These are phyloP conservation scores for Leucoraja ocellata DNA, from an alignment of 2,797 vertebrate genomes.

Conservation along the genomic window DNA sequence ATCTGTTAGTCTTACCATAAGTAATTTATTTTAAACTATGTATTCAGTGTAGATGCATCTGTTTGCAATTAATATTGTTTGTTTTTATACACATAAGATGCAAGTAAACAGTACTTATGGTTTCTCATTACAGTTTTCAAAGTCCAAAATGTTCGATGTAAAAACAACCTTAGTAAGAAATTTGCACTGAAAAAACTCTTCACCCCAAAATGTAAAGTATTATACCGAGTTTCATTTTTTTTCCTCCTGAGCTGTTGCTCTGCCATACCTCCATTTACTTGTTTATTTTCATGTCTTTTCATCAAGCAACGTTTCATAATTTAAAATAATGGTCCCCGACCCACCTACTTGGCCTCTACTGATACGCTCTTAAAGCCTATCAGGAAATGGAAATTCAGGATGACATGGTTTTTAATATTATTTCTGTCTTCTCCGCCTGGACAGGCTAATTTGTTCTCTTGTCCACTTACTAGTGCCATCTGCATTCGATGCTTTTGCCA, in stretches of 20 bases:
- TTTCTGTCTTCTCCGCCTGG: neutral
- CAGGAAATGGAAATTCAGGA: neutral
- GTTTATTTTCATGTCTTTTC: neutral
- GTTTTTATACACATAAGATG: neutral
- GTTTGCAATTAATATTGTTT: neutral
- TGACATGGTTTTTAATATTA: neutral
- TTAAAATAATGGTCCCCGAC: neutral
- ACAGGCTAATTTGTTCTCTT: neutral
- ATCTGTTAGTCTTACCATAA: neutral
- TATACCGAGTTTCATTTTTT: neutral
- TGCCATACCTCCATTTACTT: neutral
- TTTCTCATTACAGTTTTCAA: neutral
- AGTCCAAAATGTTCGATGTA: neutral
- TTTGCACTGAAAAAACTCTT: neutral
- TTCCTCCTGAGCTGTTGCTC: neutral
- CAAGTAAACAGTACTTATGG: neutral
- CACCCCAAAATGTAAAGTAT: neutral
- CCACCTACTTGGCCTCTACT: neutral
- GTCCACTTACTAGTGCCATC: too few species aligned
- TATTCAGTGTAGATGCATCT: constrained; percentile 3
- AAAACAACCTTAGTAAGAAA: neutral
- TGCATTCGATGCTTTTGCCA: too few species aligned
- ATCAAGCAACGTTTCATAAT: too few species aligned
- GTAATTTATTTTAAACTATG: constrained; percentile 11
- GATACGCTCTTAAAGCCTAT: neutral